Evolutionary conservation across 2,888 invertebrate species (phyloP).

Genomic region (Terebella lapidaria): DNA sequence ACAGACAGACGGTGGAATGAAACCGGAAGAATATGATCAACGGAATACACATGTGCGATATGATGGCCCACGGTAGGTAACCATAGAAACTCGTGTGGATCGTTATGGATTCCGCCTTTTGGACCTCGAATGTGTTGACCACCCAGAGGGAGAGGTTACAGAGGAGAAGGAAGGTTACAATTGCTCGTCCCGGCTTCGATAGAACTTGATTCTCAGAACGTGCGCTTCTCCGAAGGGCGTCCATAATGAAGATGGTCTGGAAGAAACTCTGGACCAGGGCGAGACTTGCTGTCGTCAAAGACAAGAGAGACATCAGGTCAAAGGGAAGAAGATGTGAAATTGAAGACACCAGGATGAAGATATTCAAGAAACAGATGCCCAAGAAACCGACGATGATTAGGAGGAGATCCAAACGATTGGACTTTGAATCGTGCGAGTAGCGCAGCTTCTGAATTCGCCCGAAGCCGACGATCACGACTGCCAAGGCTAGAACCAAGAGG

Average conservation of each 20-base stretch:
- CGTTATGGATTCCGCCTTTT: constrained; percentile 61
- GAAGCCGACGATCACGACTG: constrained; percentile 23
- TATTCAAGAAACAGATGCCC: constrained; percentile 71
- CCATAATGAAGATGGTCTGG: constrained; percentile 50
- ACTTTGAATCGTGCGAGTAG: constrained; percentile 30
- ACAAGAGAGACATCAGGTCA: constrained; percentile 20
- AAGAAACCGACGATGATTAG: constrained; percentile 87
- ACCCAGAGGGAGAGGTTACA: constrained; percentile 65
- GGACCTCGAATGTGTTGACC: constrained; percentile 53
- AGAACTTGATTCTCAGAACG: constrained; percentile 48
- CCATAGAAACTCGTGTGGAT: constrained; percentile 62
- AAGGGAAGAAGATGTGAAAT: not conserved
- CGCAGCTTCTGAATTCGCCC: constrained; percentile 30
- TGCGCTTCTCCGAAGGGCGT: constrained; percentile 44
- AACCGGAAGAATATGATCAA: constrained; percentile 57
- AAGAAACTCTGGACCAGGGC: constrained; percentile 16
- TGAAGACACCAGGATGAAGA: constrained; percentile 33
- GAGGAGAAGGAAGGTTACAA: constrained; percentile 63
- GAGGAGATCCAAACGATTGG: constrained; percentile 60
- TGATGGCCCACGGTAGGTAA: constrained; percentile 62
- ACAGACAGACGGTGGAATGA: constrained; percentile 51
- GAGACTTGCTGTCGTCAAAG: constrained; percentile 30
- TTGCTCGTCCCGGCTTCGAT: constrained; percentile 59
- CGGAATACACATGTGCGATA: constrained; percentile 62
- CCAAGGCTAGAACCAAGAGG: constrained; percentile 38